Conservation (phyloP, 1,140 invertebrate genomes). For the Brachionus manjavacas region DNA sequence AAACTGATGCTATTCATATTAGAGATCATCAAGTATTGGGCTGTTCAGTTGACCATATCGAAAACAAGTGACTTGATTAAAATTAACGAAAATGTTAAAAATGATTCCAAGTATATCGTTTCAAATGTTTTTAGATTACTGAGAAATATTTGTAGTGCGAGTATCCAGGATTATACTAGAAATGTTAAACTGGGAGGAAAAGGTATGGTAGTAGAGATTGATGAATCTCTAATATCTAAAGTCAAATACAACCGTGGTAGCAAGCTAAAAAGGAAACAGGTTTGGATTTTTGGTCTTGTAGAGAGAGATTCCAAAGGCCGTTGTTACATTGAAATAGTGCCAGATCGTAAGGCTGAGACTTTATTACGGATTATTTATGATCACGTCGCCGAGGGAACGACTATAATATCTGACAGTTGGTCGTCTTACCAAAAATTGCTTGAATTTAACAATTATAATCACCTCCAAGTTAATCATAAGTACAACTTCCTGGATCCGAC, state of each 20-base stretch:
- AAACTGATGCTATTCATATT: neutral
- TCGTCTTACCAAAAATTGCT: neutral
- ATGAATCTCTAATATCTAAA: constrained; percentile 1
- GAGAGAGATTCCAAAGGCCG: neutral
- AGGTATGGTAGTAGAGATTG: neutral
- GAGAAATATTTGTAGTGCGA: neutral
- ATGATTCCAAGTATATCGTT: neutral
- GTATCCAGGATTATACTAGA: neutral
- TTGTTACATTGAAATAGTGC: neutral
- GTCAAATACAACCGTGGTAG: neutral
- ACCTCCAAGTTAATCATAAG: neutral
- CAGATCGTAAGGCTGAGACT: neutral
- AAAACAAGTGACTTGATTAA: neutral
- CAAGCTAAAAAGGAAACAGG: neutral
- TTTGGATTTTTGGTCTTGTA: neutral
- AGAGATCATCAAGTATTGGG: neutral
- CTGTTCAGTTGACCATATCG: neutral
- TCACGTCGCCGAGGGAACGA: neutral
- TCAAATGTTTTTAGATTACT: neutral
- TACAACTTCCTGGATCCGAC: neutral
- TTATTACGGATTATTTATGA: neutral
- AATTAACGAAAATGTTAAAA: neutral
- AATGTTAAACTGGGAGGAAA: neutral
- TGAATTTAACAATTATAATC: neutral
- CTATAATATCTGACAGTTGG: neutral